These are phyloP conservation scores for Aphaenogaster ashmeadi DNA, from an alignment of 1,140 invertebrate genomes.

Conservation along the genomic window DNA sequence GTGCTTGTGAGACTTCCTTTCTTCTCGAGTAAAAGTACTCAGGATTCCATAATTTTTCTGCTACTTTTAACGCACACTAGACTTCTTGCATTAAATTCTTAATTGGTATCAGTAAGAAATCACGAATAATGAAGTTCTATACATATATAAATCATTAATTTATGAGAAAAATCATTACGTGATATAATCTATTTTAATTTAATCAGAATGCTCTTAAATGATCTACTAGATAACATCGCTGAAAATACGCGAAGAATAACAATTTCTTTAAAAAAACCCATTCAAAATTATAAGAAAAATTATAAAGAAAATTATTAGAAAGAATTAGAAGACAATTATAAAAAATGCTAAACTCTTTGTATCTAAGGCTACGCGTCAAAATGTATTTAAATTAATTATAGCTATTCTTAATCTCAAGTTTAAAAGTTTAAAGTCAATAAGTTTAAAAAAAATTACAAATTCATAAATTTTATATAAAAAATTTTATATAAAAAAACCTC, in stretches of 20 bases:
- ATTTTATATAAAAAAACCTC: neutral
- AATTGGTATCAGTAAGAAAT: neutral
- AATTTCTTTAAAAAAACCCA: neutral
- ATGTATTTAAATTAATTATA: neutral
- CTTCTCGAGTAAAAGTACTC: constrained; percentile 38
- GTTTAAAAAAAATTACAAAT: neutral
- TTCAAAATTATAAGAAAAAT: neutral
- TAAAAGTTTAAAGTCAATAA: too few species aligned
- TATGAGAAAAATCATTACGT: neutral
- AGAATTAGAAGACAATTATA: neutral
- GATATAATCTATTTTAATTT: neutral
- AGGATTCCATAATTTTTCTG: neutral
- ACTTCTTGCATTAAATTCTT: constrained; percentile 11
- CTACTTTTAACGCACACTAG: neutral
- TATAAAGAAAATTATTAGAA: too few species aligned
- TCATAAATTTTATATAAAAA: neutral
- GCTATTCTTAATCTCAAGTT: neutral
- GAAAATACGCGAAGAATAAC: neutral
- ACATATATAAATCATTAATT: neutral
- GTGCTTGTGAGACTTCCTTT: constrained; percentile 44
- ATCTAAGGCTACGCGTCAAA: neutral
- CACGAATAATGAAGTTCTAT: neutral
- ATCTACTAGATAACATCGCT: neutral
- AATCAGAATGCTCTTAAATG: neutral
- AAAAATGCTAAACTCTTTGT: neutral